Evolutionary conservation across 2,113 vertebrate genomes (phyloP).

Genomic region (Hymenochirus boettgeri): DNA sequence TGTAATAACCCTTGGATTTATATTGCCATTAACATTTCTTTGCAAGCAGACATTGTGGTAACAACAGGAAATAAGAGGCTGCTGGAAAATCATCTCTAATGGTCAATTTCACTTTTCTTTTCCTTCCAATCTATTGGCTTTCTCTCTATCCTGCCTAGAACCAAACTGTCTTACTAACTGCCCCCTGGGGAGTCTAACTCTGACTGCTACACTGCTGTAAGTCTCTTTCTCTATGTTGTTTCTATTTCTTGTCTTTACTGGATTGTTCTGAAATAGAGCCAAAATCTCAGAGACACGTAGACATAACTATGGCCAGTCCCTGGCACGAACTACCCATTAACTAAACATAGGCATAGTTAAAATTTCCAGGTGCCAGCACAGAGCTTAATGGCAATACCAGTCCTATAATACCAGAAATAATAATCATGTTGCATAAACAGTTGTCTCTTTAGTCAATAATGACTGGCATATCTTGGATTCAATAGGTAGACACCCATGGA

Average conservation of each 20-base stretch:
- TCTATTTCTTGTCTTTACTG: conserved; percentile 45
- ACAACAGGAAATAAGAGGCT: conserved; percentile 1
- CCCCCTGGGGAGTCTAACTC: conserved; percentile 97
- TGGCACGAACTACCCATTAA: conserved; percentile 4
- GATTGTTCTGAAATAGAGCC: conserved; percentile 14
- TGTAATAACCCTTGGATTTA: conserved; percentile 36
- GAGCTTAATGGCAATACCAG: neutral
- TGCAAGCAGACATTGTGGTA: conserved; percentile 10
- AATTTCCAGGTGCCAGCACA: neutral
- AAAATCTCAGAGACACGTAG: conserved; percentile 5
- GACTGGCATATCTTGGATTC: no score
- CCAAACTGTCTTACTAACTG: conserved; percentile 98
- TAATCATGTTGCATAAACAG: no score
- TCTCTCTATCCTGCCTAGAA: conserved; percentile 89
- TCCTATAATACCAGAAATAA: no score
- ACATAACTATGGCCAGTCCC: neutral
- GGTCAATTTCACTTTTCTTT: conserved; percentile 25
- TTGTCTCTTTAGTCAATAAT: no score
- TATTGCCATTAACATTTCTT: conserved; percentile 47
- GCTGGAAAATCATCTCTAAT: conserved; percentile 13
- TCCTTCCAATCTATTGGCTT: conserved; percentile 69
- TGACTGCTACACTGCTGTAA: conserved; percentile 93
- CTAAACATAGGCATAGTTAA: conserved; percentile 25
- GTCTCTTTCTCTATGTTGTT: conserved; percentile 72
- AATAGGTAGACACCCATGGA: no score